These are phyloP conservation scores for Erpetoichthys calabaricus DNA, from an alignment of 2,797 vertebrate species.

Conservation along the genomic window DNA sequence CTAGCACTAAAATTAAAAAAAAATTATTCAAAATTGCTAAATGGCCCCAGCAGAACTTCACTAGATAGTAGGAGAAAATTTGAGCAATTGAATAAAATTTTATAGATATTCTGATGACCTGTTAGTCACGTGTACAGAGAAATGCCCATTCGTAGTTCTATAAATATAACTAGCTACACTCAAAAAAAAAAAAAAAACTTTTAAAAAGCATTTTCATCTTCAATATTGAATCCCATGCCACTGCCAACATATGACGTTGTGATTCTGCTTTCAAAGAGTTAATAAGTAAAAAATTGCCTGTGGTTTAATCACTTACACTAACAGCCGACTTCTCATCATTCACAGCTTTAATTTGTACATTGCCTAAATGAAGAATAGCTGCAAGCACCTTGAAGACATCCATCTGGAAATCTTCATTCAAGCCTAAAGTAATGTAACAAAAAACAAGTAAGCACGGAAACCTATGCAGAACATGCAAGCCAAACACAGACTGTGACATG, in stretches of 20 bases:
- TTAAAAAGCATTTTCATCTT: too few species aligned
- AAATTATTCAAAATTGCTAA: too few species aligned
- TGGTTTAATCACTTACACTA: slow-evolving; percentile 48
- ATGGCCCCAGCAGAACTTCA: too few species aligned
- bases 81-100: too few species aligned
- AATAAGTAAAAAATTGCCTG: neutral
- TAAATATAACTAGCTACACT: too few species aligned
- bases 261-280: too few species aligned
- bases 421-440: slow-evolving; percentile 43
- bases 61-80: too few species aligned
- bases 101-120: too few species aligned
- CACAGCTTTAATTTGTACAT: slow-evolving; percentile 56
- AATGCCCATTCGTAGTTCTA: too few species aligned
- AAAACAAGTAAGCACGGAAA: neutral
- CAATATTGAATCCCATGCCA: neutral
- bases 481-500: neutral
- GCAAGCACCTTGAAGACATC: slow-evolving; percentile 79
- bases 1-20: too few species aligned
- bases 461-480: neutral
- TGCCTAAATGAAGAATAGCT: slow-evolving; percentile 85
- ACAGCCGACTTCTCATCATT: slow-evolving; percentile 71
- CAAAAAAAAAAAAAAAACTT: too few species aligned
- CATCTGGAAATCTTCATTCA: slow-evolving; percentile 72
- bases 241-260: neutral
- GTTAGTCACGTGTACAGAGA: too few species aligned